Evolutionary conservation across 2,797 vertebrate genomes (phyloP).

Genomic region (Steatocranus sp.): DNA sequence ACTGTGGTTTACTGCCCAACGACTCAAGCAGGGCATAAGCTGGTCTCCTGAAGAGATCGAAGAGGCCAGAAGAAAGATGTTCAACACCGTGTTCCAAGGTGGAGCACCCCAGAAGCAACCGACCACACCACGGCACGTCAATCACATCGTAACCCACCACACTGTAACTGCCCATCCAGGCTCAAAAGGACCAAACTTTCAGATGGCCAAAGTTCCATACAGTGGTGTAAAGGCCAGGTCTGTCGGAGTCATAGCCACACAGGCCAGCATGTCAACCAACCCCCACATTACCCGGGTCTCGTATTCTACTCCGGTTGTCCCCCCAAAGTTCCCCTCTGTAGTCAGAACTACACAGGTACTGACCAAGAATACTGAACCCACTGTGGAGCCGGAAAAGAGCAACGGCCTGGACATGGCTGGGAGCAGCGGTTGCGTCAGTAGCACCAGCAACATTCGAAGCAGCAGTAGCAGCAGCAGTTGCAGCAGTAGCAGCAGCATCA

Average conservation of each 20-base stretch:
- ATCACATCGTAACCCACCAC: constrained; percentile 72
- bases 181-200: constrained; percentile 78
- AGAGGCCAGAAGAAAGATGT: constrained; percentile 97
- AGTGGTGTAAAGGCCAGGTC: constrained; percentile 79
- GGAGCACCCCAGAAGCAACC: constrained; percentile 77
- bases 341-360: constrained; percentile 69
- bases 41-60: constrained; percentile 99
- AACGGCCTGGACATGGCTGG: constrained; percentile 61
- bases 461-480: constrained; percentile 69
- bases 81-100: constrained; percentile 94
- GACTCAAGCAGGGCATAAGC: constrained; percentile 97
- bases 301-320: constrained; percentile 77
- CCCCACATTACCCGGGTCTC: constrained; percentile 80
- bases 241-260: constrained; percentile 79
- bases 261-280: constrained; percentile 83
- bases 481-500: constrained; percentile 72
- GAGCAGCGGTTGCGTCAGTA: constrained; percentile 61
- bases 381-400: constrained; percentile 69
- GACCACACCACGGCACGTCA: constrained; percentile 73
- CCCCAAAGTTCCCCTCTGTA: constrained; percentile 72
- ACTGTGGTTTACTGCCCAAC: constrained; percentile 98
- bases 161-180: constrained; percentile 81
- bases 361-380: constrained; percentile 61
- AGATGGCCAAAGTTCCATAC: constrained; percentile 84
- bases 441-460: constrained; percentile 67